phyloP scores from a whole-genome alignment of 2,888 invertebrate species.

The Operophtera brumata region DNA sequence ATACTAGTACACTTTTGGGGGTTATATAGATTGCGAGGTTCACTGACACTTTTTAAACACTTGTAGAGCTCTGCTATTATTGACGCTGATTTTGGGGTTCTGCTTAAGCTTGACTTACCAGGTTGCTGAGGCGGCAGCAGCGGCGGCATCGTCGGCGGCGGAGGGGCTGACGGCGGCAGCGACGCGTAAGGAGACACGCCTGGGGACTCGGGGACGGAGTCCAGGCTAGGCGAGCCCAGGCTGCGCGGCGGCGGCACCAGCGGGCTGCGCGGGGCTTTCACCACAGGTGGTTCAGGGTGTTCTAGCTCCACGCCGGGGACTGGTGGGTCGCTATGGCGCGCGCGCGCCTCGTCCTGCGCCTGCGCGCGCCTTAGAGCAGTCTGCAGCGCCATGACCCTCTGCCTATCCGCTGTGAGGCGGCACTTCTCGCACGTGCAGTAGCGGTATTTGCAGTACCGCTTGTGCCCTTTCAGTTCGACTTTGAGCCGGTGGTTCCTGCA shows the following conservation, averaged over 20 bases:
- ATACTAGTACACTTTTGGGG: too few species aligned
- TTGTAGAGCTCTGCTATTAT: not conserved
- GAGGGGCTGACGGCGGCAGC: constrained; percentile 75
- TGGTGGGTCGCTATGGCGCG: constrained; percentile 69
- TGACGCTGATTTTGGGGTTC: not conserved
- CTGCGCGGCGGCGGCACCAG: constrained; percentile 59
- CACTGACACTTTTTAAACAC: not conserved
- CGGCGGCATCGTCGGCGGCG: constrained; percentile 63
- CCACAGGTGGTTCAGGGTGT: constrained; percentile 68
- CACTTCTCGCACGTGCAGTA: constrained; percentile 93
- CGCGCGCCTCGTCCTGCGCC: constrained; percentile 89
- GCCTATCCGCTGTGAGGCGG: constrained; percentile 91
- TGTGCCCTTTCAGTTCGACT: constrained; percentile 94
- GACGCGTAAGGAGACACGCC: constrained; percentile 69
- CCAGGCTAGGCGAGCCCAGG: constrained; percentile 40
- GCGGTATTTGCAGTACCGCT: constrained; percentile 93
- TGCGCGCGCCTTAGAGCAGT: constrained; percentile 91
- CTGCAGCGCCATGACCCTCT: constrained; percentile 93
- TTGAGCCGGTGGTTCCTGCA: constrained; percentile 96
- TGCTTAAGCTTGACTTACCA: too few species aligned
- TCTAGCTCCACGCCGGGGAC: constrained; percentile 69
- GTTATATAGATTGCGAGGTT: too few species aligned
- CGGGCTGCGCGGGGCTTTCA: constrained; percentile 71
- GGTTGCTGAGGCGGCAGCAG: constrained; percentile 72
- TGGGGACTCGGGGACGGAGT: constrained; percentile 70